These are phyloP conservation scores for Channa striata DNA, from an alignment of 2,797 vertebrate species.

Conservation along the genomic window DNA sequence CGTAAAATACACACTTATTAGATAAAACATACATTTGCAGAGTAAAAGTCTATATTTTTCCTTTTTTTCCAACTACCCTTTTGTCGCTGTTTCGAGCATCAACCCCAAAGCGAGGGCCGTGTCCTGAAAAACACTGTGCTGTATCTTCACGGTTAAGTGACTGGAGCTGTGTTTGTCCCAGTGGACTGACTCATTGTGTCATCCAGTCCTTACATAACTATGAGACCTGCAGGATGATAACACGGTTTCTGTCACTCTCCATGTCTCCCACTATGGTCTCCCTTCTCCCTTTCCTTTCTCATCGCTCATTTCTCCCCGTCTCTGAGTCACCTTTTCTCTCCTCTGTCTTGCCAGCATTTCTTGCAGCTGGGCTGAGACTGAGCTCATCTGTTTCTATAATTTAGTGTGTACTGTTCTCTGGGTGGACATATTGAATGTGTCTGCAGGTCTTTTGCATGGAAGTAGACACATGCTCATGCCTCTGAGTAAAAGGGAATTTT, in stretches of 20 bases:
- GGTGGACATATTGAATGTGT: slow-evolving; percentile 18
- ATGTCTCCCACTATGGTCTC: slow-evolving; percentile 30
- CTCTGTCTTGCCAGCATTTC: slow-evolving; percentile 66
- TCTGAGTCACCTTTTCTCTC: slow-evolving; percentile 27
- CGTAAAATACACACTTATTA: too few species aligned
- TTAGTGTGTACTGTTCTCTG: slow-evolving; percentile 27
- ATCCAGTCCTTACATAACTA: slow-evolving; percentile 72
- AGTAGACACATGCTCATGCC: background rate
- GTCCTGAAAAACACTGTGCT: slow-evolving; percentile 32
- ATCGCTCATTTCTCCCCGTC: slow-evolving; percentile 33
- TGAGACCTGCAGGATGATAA: slow-evolving; percentile 56
- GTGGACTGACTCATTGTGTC: slow-evolving; percentile 53
- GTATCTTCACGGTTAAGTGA: slow-evolving; percentile 32
- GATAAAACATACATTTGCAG: too few species aligned
- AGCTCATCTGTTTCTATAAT: slow-evolving; percentile 71
- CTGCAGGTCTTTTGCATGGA: slow-evolving; percentile 6
- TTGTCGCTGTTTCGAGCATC: background rate
- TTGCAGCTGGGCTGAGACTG: slow-evolving; percentile 73
- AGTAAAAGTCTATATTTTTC: slow-evolving; percentile 13
- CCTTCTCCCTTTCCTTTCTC: slow-evolving; percentile 28
- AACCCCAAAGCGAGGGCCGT: slow-evolving; percentile 2
- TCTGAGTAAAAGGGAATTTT: background rate
- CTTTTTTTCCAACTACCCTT: slow-evolving; percentile 4
- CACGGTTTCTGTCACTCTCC: slow-evolving; percentile 51
- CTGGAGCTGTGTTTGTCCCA: slow-evolving; percentile 49